Base-by-base conservation (phyloP, 2,888 invertebrate genomes). In the Papilio demoleus region DNA sequence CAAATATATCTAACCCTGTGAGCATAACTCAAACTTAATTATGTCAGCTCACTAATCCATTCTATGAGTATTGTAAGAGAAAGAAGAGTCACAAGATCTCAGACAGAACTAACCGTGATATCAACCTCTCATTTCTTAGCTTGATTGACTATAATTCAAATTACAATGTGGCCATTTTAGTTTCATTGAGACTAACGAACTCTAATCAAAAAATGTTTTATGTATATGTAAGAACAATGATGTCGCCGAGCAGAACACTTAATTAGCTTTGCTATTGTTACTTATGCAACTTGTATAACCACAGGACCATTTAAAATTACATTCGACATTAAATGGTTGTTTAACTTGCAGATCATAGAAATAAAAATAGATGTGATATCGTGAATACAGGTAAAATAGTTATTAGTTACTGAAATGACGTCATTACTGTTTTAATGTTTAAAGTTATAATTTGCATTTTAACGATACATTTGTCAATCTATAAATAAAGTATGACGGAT, bases 401-500 rank as follows among this genome's bases (percentile, higher is more conserved):
- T 53, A 27, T n/a, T 24, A n/a, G 27, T 27, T 53, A 53, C 27
- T 50, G n/a, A 27, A 27, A 19, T 59, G 34, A 36, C 36, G 36
- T 59, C 53, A 53, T 53, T n/a, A n/a, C 53, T 53, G 53, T 27
- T 53, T 27, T 27, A 24, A n/a, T 27, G 24, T 24, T n/a, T n/a
- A 14, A n/a, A n/a, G 24, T n/a, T 24, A 27, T 27, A 27, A 53
- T 53, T 53, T 53, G 53, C 53, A 53, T 53, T 53, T 66, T 14
- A 66, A 56, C n/a, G 8, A 31, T 38, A 58, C 14, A 50, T 50
- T 56, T 65, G 42, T 56, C 56, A 27, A 66, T 17, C 53, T 68
- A 38, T 59, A 59, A 59, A 59, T 59, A 59, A 38, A 38, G n/a
- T 12, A 11, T 59, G 59, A 59, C 59, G 38, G 56, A 64, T 24